Evolutionary conservation across 2,888 invertebrate species (phyloP), one percentile per base, ranked within the genome.

Genomic region (Netelia melanura): DNA sequence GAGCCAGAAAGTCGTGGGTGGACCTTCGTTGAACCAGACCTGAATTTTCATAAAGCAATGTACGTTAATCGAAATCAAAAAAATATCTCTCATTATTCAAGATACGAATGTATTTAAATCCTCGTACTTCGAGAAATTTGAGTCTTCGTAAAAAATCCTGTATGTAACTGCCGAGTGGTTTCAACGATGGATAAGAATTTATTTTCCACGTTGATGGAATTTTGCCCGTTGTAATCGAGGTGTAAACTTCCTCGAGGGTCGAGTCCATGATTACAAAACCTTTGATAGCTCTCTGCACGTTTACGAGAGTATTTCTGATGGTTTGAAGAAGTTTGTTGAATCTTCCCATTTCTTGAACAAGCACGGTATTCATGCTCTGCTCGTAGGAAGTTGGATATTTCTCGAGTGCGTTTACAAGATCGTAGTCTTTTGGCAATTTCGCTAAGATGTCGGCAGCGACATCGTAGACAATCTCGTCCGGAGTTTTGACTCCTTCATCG

Each of bases 291-390:
- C 97, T 98, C 90, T 96, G 96, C n/a, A 98, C 96, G 70, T 97
- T 97, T 78, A 95, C 94, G n/a, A 98, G 95, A 92, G 97, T 98
- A 54, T 93, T 94, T 67, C 97, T 95, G 71, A 98, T 97, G 5
- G 97, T 95, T n/a, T 92, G 94, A 44, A 98, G 95, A 14, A 98
- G 95, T 72, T 95, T 95, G 87, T 97, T 97, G 91, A 97, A 98
- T 64, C 97, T 94, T 11, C 96, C 96, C 94, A 97, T 97, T 93
- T 98, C 98, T 92, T 98, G 97, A 1, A 98, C 97, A 82, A 98
- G 95, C 0, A 98, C 98, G 1, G 98, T 98, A 91, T 98, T 98
- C 98, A 98, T 98, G 89, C 98, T 98, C 95, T 98, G 98, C 93
- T 96, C 94, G 94, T 98, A 95, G 87, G 95, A 91, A 81, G 97